Evolutionary conservation across 2,797 vertebrate species (phyloP).

Genomic region (Pteropus rufus): DNA sequence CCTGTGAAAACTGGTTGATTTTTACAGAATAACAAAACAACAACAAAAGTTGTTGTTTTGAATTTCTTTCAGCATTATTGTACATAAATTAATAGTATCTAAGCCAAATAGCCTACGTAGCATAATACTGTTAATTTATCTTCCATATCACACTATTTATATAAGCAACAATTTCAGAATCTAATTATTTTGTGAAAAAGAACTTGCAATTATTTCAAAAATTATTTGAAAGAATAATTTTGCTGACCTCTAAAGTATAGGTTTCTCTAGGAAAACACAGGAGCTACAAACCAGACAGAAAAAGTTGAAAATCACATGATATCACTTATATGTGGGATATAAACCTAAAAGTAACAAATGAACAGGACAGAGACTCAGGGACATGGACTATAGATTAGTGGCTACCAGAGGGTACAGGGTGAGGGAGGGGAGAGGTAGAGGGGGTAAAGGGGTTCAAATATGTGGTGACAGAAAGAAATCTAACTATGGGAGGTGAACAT

Average conservation of each 20-base stretch:
- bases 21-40: not conserved
- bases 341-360: no score
- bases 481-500: no score
- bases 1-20: not conserved
- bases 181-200: not conserved
- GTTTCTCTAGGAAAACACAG: not conserved
- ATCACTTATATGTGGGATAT: no score
- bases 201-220: not conserved
- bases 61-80: not conserved
- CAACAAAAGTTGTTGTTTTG: slow-evolving; percentile 3
- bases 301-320: no score
- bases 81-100: not conserved
- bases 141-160: not conserved
- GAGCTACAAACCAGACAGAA: not conserved
- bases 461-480: no score
- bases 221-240: not conserved
- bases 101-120: slow-evolving; percentile 27
- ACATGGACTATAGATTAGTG: no score
- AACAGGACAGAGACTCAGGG: no score
- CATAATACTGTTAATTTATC: not conserved
- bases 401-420: no score
- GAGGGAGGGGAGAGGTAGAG: no score
- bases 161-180: not conserved
- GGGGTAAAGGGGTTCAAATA: no score
- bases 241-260: not conserved